Percentiles rank a stretch among this genome's conserved stretches.
Conservation (phyloP, 2,797 vertebrate genomes). For the Pangasius djambal region DNA sequence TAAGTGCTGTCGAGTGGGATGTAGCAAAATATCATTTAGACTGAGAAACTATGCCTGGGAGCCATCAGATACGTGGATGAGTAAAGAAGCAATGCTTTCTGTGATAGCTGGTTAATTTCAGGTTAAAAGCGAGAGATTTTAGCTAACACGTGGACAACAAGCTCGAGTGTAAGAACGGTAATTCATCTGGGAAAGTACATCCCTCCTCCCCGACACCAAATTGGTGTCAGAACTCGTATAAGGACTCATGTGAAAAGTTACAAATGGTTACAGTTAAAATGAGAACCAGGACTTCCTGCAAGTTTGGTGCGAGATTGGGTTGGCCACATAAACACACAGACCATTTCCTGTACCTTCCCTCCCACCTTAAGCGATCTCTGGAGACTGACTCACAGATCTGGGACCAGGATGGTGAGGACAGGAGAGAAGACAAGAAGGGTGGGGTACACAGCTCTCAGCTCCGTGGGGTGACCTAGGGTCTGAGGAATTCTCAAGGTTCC, state of each 20-base stretch:
- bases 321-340: conserved; percentile 54
- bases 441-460: conserved; percentile 82
- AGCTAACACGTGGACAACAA: background rate
- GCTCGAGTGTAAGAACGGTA: background rate
- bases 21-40: conserved; percentile 60
- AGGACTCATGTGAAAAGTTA: background rate
- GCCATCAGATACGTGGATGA: conserved; percentile 50
- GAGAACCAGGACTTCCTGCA: conserved; percentile 17
- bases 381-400: conserved; percentile 64
- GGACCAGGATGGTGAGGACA: conserved; percentile 63
- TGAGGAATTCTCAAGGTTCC: conserved; percentile 74
- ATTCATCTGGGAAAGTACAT: background rate
- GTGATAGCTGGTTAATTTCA: background rate
- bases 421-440: conserved; percentile 76
- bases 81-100: conserved; percentile 49
- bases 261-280: background rate
- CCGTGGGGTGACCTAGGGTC: conserved; percentile 81
- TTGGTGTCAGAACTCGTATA: background rate
- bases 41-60: conserved; percentile 56
- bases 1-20: conserved; percentile 55
- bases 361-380: conserved; percentile 82
- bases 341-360: conserved; percentile 85
- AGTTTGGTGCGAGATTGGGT: conserved; percentile 14
- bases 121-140: background rate
- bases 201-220: background rate